Evolutionary conservation across 2,888 invertebrate genomes (phyloP).

Genomic region (Capitulum mitella): DNA sequence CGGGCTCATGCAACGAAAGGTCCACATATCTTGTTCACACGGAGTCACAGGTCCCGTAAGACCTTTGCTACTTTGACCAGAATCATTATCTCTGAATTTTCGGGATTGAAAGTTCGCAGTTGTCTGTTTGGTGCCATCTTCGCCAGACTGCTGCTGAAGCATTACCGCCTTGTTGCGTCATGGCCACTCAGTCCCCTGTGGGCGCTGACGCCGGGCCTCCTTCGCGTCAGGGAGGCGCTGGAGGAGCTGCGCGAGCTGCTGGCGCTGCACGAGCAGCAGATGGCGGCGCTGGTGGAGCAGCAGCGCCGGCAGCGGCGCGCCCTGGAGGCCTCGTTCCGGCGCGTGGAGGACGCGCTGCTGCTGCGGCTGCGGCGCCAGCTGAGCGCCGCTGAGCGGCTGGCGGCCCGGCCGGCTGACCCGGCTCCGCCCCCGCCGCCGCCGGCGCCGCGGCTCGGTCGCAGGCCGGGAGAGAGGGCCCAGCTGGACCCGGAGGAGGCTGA

Average conservation of each 20-base stretch:
- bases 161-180: not conserved
- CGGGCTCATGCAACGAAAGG: no score
- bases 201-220: not conserved
- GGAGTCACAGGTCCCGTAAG: no score
- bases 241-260: not conserved
- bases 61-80: not conserved
- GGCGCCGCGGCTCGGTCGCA: not conserved
- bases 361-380: not conserved
- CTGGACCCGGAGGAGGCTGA: not conserved
- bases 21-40: no score
- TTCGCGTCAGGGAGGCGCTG: not conserved
- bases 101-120: no score
- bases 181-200: not conserved
- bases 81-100: no score
- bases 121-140: not conserved
- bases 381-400: not conserved
- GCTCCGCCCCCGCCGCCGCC: not conserved
- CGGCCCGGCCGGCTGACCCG: not conserved
- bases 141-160: not conserved
- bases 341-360: not conserved
- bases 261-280: not conserved
- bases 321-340: not conserved
- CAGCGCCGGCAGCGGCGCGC: constrained; percentile 15
- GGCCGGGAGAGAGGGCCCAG: not conserved
- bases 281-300: not conserved